phyloP scores from a whole-genome alignment of 2,113 vertebrate species.

The Apteryx owenii region DNA sequence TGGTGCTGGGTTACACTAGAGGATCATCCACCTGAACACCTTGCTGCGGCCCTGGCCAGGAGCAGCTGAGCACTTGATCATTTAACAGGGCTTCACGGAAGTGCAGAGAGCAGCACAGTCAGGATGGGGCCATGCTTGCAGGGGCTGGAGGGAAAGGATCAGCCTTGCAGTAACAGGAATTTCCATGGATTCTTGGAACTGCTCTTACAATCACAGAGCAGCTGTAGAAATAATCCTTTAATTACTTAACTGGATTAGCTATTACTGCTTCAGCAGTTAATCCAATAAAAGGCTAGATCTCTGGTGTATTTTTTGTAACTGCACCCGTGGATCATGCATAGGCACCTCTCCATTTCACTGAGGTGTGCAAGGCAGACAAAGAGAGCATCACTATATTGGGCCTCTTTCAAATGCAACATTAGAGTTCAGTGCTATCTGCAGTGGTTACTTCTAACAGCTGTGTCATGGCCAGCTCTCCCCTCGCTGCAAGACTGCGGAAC shows the following conservation, averaged over 20 bases:
- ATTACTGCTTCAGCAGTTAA: background rate
- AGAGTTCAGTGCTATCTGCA: background rate
- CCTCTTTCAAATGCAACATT: background rate
- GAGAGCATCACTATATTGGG: background rate
- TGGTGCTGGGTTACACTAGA: background rate
- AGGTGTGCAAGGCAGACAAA: background rate
- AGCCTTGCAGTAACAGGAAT: background rate
- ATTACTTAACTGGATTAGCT: background rate
- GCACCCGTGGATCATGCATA: background rate
- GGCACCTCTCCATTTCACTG: background rate
- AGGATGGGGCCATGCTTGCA: background rate
- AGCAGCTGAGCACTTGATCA: background rate
- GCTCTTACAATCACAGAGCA: background rate
- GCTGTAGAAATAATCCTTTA: background rate
- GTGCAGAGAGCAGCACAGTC: background rate
- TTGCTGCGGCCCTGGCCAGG: background rate
- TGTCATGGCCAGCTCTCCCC: background rate
- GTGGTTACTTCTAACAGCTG: background rate
- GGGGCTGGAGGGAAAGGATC: background rate
- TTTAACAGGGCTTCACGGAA: too few species aligned
- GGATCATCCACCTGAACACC: accelerated
- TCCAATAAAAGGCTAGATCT: background rate
- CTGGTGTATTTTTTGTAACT: background rate
- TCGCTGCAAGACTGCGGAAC: background rate
- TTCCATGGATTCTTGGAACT: background rate